These are phyloP conservation scores for Euthynnus affinis DNA, from an alignment of 2,797 vertebrate genomes.

Conservation along the genomic window DNA sequence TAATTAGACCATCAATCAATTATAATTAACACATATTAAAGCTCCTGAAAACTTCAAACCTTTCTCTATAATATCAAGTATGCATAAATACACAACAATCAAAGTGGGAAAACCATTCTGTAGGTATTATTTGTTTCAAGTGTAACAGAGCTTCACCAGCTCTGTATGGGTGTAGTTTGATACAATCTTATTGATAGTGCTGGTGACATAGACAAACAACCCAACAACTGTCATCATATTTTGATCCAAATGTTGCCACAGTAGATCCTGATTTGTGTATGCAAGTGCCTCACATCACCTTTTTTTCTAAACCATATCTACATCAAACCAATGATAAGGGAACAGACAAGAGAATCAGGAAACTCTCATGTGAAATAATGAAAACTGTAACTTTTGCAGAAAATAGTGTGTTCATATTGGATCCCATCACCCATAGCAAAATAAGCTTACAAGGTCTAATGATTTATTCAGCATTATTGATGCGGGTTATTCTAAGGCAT, in stretches of 20 bases:
- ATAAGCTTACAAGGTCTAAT: neutral
- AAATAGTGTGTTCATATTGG: neutral
- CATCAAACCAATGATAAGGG: neutral
- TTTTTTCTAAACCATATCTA: neutral
- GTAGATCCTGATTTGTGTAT: neutral
- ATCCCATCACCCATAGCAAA: neutral
- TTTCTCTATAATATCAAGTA: neutral
- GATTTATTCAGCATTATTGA: constrained; percentile 4
- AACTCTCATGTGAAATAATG: neutral
- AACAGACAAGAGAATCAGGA: neutral
- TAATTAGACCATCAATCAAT: neutral
- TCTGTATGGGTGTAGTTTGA: neutral
- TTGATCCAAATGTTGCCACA: neutral
- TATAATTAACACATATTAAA: neutral
- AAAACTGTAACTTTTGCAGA: neutral
- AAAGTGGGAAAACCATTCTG: no score
- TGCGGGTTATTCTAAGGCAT: constrained; percentile 14
- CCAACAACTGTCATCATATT: neutral
- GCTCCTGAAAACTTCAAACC: neutral
- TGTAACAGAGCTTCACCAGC: neutral
- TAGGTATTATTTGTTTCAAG: neutral
- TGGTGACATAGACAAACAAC: neutral
- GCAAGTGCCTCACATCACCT: neutral
- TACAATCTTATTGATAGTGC: neutral
- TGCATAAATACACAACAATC: no score